A percentile compares a stretch with the other conserved stretches of the same genome.
phyloP scores from a whole-genome alignment of 2,797 vertebrate species.

The Eurystomus glaucurus region DNA sequence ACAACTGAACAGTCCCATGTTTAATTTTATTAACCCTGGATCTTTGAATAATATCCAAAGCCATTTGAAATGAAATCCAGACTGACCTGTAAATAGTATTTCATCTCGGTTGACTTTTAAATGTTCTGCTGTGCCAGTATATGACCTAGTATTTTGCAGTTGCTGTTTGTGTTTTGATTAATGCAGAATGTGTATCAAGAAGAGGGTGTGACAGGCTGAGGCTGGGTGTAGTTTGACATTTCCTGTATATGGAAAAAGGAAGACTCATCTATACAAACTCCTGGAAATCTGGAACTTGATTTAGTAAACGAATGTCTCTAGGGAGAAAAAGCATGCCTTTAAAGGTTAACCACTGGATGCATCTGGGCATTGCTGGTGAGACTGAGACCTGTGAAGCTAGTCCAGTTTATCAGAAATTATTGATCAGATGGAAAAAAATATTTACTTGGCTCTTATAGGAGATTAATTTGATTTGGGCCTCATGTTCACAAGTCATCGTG shows the following conservation, averaged over 20 bases:
- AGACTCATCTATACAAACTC: background rate
- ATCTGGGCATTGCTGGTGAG: background rate
- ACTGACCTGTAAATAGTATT: background rate
- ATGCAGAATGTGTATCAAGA: background rate
- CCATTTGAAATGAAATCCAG: background rate
- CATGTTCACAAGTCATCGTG: background rate
- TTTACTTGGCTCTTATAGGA: background rate
- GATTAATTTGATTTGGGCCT: background rate
- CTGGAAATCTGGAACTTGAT: background rate
- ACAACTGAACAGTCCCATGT: background rate
- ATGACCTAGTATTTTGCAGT: background rate
- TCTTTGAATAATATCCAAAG: background rate
- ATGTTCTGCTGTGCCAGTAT: background rate
- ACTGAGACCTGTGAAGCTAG: background rate
- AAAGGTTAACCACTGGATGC: background rate
- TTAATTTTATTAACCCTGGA: background rate
- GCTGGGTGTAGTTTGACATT: background rate
- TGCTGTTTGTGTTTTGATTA: background rate
- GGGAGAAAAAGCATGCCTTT: background rate
- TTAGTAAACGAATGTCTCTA: background rate
- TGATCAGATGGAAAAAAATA: background rate
- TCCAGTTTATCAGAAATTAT: background rate
- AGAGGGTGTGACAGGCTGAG: background rate
- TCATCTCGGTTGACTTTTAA: background rate
- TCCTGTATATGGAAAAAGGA: background rate